These are phyloP conservation scores for Lamprologus lemairii DNA, from an alignment of 2,113 vertebrate species.

Conservation along the genomic window DNA sequence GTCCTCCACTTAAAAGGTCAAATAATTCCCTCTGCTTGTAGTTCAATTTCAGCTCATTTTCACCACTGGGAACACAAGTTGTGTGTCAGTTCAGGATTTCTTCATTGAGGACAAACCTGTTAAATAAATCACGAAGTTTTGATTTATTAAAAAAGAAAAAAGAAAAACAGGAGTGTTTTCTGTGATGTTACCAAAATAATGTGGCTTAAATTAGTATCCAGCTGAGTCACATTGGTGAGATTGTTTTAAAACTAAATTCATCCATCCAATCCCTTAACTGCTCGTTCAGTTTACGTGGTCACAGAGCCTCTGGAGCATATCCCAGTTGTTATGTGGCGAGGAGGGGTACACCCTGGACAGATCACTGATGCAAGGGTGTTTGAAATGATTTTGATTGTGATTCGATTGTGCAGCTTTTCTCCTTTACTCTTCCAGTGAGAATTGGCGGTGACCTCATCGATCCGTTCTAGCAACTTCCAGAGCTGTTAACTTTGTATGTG, in stretches of 20 bases:
- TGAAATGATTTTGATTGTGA: background rate
- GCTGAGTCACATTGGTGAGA: background rate
- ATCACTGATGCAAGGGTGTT: background rate
- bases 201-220: background rate
- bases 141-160: background rate
- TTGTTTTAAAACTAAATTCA: background rate
- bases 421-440: conserved; percentile 22
- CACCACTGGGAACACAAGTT: background rate
- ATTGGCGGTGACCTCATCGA: background rate
- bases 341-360: background rate
- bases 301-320: background rate
- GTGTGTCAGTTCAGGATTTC: background rate
- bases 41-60: background rate
- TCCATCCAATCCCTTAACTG: background rate
- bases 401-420: background rate
- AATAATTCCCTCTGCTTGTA: background rate
- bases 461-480: background rate
- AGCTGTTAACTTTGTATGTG: conserved; percentile 21
- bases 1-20: background rate
- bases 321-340: background rate
- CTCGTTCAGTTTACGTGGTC: background rate
- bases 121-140: background rate
- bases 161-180: background rate
- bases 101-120: background rate
- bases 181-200: background rate